Evolutionary conservation across 2,888 invertebrate genomes (phyloP), one percentile per base, ranked within the genome.

Genomic region (Hipparchia sbordonii): DNA sequence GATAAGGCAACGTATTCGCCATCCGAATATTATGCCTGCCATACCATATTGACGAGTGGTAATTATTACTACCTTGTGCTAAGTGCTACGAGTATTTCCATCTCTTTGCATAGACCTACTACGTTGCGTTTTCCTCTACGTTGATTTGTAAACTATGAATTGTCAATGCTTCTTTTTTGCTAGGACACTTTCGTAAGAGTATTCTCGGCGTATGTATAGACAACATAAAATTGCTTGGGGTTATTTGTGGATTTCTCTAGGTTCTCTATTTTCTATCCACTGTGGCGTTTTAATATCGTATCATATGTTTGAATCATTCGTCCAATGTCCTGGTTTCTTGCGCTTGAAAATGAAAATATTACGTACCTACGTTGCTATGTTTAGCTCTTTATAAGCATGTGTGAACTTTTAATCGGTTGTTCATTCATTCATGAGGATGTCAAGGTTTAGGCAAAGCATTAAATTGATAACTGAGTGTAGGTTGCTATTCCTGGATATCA

Each of bases 1-100:
- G 91, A 91, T 91, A 92, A 89, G 91, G 89, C 82, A 82, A 82
- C 82, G 84, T 81, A 80, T 82, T 80, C 80, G 78, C 79, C 79
- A 79, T 78, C 83, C 85, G 81, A 88, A 86, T 84, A 82, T 82
- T 82, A 83, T 83, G 75, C 79, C 78, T 79, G 81, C 81, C 71
- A 68, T 56, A 70, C 59, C 73, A 74, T 75, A 77, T 71, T 72
- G 54, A 48, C 52, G 59, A 46, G 13, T n/a, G 48, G 6, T 71
- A 48, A 48, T 78, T 51, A 51, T 67, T 71, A 71, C 65, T 71
- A 71, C 65, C 70, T 72, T 72, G 70, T 68, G 70, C 63, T 62
- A 71, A 70, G 61, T 65, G 71, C 71, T 75, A 39, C 39, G 2
- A 39, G 39, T 39, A 72, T 72, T 75, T 72, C 65, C 68, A 72